These are phyloP conservation scores for Paramuricea clavata DNA, from an alignment of 92 coral and sea anemone species.

Conservation along the genomic window DNA sequence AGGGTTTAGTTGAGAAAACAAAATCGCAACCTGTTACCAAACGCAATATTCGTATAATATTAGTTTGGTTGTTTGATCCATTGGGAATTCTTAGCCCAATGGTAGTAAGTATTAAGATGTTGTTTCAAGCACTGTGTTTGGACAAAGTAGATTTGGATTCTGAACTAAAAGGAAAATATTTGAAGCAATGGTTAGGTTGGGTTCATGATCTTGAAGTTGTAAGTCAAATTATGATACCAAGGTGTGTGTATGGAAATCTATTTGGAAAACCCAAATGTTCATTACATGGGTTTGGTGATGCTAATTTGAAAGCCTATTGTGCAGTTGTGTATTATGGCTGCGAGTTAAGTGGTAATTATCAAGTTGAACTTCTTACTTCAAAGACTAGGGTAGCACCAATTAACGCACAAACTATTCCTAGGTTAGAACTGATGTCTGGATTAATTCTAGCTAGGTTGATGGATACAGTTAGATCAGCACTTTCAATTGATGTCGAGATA, in stretches of 20 bases:
- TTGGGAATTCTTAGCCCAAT: constrained; percentile 51
- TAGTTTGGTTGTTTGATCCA: constrained; percentile 62
- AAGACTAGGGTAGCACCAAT: not conserved
- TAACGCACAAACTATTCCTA: not conserved
- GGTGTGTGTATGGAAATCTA: constrained; percentile 47
- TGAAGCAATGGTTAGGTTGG: constrained; percentile 50
- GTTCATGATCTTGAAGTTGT: constrained; percentile 27
- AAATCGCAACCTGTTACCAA: constrained; percentile 14
- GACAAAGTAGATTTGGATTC: constrained; percentile 56
- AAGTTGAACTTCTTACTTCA: not conserved
- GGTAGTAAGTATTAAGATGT: constrained; percentile 48
- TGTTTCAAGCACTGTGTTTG: constrained; percentile 48
- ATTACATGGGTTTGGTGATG: constrained; percentile 10
- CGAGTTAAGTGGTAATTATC: not conserved
- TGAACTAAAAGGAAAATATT: constrained; percentile 29
- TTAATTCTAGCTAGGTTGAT: not conserved
- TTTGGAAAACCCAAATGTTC: not conserved
- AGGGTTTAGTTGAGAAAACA: constrained; percentile 27
- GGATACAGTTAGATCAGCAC: not conserved
- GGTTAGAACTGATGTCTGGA: not conserved
- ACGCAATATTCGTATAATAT: constrained; percentile 36
- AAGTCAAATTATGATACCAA: constrained; percentile 19
- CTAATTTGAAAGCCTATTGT: not conserved
- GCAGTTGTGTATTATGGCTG: not conserved
- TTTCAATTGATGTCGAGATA: not conserved